phyloP scores from a whole-genome alignment of 2,113 vertebrate genomes.

The Rostratula benghalensis region DNA sequence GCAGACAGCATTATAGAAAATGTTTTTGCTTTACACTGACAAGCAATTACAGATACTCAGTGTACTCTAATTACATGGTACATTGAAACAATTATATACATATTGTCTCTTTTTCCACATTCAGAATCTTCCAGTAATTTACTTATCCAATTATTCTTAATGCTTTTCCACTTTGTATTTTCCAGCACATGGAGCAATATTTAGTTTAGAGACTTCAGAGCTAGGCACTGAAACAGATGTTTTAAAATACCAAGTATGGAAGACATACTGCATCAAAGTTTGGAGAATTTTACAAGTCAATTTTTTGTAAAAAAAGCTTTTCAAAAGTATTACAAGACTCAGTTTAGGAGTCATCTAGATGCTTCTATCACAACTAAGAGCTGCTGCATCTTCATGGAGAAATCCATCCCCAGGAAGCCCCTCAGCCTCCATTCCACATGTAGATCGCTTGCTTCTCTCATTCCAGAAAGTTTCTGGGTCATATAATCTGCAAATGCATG shows the following conservation, averaged over 20 bases:
- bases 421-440: not conserved
- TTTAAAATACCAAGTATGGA: not conserved
- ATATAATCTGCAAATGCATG: not conserved
- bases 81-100: conserved; percentile 1
- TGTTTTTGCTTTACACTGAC: not conserved
- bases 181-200: not conserved
- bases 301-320: not conserved
- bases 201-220: not conserved
- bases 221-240: not conserved
- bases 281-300: not conserved
- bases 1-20: not conserved
- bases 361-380: not conserved
- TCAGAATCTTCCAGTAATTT: not conserved
- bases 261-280: not conserved
- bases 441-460: not conserved
- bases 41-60: not conserved
- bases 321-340: not conserved
- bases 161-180: not conserved
- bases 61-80: not conserved
- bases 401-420: not conserved
- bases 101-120: not conserved
- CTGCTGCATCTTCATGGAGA: not conserved
- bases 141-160: not conserved
- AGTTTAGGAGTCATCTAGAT: not conserved
- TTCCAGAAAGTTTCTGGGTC: not conserved